Conservation (phyloP, 2,113 vertebrate species). For the Empidonax alnorum region DNA sequence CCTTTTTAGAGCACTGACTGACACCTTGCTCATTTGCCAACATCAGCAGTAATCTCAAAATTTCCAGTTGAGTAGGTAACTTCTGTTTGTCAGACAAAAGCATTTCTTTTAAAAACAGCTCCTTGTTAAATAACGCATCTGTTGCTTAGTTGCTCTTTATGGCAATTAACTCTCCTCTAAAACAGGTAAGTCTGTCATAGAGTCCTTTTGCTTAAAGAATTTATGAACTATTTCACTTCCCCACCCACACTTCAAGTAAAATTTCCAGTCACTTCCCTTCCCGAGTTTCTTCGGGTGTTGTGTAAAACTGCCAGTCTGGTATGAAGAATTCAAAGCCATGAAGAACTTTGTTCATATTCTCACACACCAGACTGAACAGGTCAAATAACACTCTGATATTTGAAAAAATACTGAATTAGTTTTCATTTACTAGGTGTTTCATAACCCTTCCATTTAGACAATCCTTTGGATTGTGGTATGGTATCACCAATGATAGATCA, state of each 20-base stretch:
- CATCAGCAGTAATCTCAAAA: not conserved
- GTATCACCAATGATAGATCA: not conserved
- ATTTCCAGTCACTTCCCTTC: not conserved
- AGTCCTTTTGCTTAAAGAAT: not conserved
- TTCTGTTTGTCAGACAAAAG: not conserved
- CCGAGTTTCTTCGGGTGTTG: accelerated
- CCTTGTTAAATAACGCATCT: not conserved
- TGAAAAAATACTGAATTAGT: not conserved
- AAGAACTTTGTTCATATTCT: not conserved
- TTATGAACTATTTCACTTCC: not conserved
- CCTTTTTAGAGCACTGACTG: not conserved
- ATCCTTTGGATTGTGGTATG: not conserved
- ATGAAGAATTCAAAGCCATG: not conserved
- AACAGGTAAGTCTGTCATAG: not conserved
- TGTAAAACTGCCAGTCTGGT: not conserved
- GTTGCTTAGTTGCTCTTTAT: not conserved
- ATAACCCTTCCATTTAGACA: not conserved
- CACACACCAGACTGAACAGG: not conserved
- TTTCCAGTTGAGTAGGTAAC: not conserved
- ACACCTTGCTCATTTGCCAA: not conserved
- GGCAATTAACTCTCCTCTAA: not conserved
- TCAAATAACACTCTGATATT: not conserved
- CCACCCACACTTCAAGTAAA: not conserved
- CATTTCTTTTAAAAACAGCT: not conserved
- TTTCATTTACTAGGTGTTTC: not conserved